phyloP scores from a whole-genome alignment of 2,113 vertebrate species.

The Chlorodrepanis virens region DNA sequence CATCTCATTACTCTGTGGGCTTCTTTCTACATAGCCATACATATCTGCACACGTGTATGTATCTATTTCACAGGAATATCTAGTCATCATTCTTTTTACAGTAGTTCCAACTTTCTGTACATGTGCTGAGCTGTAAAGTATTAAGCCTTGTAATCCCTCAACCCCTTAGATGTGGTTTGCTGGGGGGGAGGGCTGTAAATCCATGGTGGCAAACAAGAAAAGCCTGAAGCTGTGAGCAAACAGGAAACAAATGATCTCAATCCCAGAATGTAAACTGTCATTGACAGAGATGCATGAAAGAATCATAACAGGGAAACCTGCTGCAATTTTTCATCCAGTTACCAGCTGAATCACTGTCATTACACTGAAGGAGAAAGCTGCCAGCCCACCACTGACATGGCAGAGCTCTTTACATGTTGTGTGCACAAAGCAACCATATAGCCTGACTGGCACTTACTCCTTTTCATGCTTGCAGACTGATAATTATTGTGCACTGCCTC shows the following conservation, averaged over 20 bases:
- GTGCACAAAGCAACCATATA: conserved; percentile 34
- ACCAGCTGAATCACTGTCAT: conserved; percentile 30
- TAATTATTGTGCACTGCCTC: conserved; percentile 83
- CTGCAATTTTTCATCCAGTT: conserved; percentile 69
- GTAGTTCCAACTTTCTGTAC: conserved; percentile 74
- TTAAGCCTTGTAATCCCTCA: conserved; percentile 89
- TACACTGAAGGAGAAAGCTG: background rate
- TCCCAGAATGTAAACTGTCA: conserved; percentile 73
- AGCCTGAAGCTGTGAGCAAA: conserved; percentile 88
- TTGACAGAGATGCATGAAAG: conserved; percentile 75
- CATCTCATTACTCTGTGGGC: background rate
- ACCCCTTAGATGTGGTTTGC: conserved; percentile 87
- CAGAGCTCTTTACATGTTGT: conserved; percentile 15
- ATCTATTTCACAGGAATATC: conserved; percentile 49
- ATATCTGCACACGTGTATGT: background rate
- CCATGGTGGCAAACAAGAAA: conserved; percentile 78
- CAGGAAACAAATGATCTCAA: conserved; percentile 89
- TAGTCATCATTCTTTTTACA: conserved; percentile 73
- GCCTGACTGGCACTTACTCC: conserved; percentile 22
- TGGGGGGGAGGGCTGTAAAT: conserved; percentile 80
- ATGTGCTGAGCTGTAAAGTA: conserved; percentile 72
- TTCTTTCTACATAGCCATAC: background rate
- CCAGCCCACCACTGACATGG: conserved; percentile 26
- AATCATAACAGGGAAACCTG: conserved; percentile 62
- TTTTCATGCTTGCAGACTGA: conserved; percentile 82